Evolutionary conservation across 2,113 vertebrate species (phyloP).

Genomic region (Turdus rufiventris): DNA sequence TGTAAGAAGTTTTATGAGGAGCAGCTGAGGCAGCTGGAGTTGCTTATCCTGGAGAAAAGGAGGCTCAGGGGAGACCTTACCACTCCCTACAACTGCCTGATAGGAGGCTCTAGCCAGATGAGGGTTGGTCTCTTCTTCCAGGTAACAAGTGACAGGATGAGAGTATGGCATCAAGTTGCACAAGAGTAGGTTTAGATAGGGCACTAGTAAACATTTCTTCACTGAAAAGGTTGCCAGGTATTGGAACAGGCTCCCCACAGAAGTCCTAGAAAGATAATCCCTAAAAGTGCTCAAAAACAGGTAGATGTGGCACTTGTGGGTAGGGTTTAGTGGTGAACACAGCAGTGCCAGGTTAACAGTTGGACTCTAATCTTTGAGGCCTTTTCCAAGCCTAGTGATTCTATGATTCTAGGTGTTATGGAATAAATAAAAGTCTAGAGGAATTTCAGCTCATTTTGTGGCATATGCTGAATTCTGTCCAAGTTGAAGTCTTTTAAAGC

Average conservation of each 20-base stretch:
- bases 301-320: neutral
- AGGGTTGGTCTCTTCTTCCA: neutral
- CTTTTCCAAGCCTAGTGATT: neutral
- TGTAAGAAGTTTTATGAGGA: neutral
- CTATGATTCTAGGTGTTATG: neutral
- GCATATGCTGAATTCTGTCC: neutral
- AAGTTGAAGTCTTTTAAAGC: neutral
- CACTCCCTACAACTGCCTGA: neutral
- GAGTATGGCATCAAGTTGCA: neutral
- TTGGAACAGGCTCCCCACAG: neutral
- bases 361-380: neutral
- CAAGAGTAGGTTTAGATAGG: neutral
- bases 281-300: neutral
- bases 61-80: neutral
- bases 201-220: neutral
- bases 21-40: neutral
- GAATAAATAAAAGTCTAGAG: neutral
- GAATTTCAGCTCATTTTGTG: neutral
- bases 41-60: neutral
- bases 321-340: neutral
- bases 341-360: neutral
- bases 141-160: neutral
- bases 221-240: neutral
- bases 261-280: neutral
- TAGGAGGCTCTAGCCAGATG: neutral